These are phyloP conservation scores for Branchellion lobata DNA, from an alignment of 2,888 invertebrate species.

Conservation along the genomic window DNA sequence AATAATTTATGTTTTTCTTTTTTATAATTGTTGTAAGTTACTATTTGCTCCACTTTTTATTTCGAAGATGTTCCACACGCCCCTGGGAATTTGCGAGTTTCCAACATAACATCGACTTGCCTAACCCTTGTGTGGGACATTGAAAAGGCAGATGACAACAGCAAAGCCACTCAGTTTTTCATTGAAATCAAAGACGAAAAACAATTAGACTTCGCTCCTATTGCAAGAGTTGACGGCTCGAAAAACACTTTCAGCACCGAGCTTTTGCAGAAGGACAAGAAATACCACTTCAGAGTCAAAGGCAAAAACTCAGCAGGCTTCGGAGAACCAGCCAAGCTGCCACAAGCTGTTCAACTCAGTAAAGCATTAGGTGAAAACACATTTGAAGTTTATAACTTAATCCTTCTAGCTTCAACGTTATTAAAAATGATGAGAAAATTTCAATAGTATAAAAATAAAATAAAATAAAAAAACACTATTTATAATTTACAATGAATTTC, in stretches of 20 bases:
- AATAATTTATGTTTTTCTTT: background rate
- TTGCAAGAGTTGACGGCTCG: conserved; percentile 42
- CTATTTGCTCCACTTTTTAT: background rate
- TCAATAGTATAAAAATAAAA: background rate
- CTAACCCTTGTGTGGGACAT: conserved; percentile 56
- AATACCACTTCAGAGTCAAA: conserved; percentile 79
- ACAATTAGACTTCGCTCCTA: conserved; percentile 38
- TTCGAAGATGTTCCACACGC: conserved; percentile 26
- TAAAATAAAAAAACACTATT: no score
- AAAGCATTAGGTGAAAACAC: conserved; percentile 35
- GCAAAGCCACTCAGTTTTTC: conserved; percentile 53
- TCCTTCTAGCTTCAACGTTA: background rate
- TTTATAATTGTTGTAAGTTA: no score
- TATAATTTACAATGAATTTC: no score
- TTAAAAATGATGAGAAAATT: background rate
- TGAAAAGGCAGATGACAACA: conserved; percentile 57
- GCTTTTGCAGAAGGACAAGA: conserved; percentile 34
- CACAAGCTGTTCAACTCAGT: conserved; percentile 25
- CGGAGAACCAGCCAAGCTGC: conserved; percentile 16
- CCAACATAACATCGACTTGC: conserved; percentile 20
- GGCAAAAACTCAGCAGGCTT: conserved; percentile 57
- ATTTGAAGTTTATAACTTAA: background rate
- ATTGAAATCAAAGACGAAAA: conserved; percentile 50
- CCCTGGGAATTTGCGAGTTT: conserved; percentile 39
- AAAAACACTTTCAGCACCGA: conserved; percentile 31